Conservation (phyloP, 2,113 vertebrate species). For the Origma solitaria region DNA sequence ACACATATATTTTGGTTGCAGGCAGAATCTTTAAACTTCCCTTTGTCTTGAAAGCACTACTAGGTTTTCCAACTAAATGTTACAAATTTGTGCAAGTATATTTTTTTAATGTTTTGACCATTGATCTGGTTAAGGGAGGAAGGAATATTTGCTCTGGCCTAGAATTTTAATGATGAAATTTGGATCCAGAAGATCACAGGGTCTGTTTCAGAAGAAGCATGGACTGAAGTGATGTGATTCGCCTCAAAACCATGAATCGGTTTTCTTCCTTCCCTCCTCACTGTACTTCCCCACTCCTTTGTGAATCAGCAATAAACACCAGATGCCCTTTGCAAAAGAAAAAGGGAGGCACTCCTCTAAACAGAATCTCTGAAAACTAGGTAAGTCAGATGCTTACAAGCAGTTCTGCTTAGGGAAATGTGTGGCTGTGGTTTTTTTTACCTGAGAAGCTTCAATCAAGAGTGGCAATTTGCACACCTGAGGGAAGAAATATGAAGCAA, state of each 20-base stretch:
- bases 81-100: neutral
- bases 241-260: neutral
- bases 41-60: neutral
- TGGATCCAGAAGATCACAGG: neutral
- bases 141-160: neutral
- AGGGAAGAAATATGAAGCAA: neutral
- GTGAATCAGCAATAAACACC: neutral
- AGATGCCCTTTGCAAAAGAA: neutral
- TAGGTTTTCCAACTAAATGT: neutral
- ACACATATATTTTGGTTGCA: neutral
- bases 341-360: neutral
- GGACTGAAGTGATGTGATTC: neutral
- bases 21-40: neutral
- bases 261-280: neutral
- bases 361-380: neutral
- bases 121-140: neutral
- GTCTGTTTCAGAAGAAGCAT: neutral
- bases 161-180: neutral
- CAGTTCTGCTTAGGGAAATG: neutral
- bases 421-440: neutral
- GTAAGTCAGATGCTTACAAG: neutral
- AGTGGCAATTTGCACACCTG: neutral
- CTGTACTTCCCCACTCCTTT: neutral
- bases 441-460: neutral
- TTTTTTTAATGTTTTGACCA: neutral